Conservation (phyloP, 1,140 invertebrate genomes). For the Drosophila parvula region DNA sequence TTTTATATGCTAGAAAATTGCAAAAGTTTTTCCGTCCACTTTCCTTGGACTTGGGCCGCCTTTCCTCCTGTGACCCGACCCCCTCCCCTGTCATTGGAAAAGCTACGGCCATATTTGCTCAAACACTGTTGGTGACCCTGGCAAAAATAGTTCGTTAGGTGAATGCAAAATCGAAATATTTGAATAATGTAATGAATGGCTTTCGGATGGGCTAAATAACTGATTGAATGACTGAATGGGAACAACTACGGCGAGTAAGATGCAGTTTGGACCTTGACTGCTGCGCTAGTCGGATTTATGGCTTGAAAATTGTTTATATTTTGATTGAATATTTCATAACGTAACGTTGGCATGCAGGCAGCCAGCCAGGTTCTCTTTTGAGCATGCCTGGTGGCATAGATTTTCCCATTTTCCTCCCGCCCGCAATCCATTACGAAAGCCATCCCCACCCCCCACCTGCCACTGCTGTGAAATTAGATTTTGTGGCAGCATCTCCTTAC, state of each 20-base stretch:
- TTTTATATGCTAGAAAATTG: conserved; percentile 37
- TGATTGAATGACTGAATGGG: conserved; percentile 51
- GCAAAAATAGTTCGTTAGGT: conserved; percentile 45
- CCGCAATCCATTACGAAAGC: conserved; percentile 44
- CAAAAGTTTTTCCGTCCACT: conserved; percentile 28
- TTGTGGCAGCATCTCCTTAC: conserved; percentile 26
- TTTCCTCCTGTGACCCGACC: neutral
- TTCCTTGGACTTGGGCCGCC: conserved; percentile 2
- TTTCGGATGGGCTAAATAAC: conserved; percentile 20
- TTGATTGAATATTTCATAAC: conserved; percentile 71
- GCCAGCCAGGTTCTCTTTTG: conserved; percentile 5
- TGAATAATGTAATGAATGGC: conserved; percentile 65
- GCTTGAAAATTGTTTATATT: conserved; percentile 62
- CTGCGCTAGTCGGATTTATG: conserved; percentile 49
- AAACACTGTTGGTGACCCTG: conserved; percentile 16
- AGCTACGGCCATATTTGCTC: conserved; percentile 7
- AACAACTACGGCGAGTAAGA: neutral
- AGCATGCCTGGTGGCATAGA: conserved; percentile 21
- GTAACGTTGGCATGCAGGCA: conserved; percentile 23
- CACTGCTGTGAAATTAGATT: conserved; percentile 40
- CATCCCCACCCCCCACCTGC: neutral
- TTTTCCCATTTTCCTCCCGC: conserved; percentile 9
- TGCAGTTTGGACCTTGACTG: conserved; percentile 19
- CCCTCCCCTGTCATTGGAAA: conserved; percentile 30
- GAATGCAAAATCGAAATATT: conserved; percentile 63